Percentiles rank a stretch among this genome's conserved stretches.
Conservation (phyloP, 92 coral and sea anemone genomes). For the Plumapathes pennacea region DNA sequence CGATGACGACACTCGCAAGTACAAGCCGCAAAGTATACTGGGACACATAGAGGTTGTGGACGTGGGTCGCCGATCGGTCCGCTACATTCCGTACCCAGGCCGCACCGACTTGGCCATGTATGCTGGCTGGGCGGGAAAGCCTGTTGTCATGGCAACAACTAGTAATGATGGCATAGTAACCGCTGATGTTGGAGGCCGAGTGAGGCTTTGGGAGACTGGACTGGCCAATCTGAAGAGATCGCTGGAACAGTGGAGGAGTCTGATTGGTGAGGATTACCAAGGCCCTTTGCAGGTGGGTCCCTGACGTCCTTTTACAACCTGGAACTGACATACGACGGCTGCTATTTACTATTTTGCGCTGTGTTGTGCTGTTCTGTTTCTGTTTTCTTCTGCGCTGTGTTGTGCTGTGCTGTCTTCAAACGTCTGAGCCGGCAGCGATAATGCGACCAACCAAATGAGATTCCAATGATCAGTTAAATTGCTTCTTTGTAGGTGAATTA, state of each 20-base stretch:
- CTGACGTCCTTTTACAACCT: too few relatives aligned
- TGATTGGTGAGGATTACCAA: constrained; percentile 81
- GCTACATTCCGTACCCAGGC: constrained; percentile 80
- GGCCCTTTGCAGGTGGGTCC: constrained; percentile 74
- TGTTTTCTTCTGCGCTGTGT: background rate
- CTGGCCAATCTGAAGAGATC: constrained; percentile 73
- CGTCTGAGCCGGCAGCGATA: too few relatives aligned
- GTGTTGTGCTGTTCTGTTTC: too few relatives aligned
- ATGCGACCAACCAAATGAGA: too few relatives aligned
- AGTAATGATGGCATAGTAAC: constrained; percentile 86
- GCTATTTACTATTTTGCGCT: too few relatives aligned
- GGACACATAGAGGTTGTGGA: constrained; percentile 87
- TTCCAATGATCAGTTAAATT: too few relatives aligned
- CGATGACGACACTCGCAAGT: constrained; percentile 26
- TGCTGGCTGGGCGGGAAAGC: constrained; percentile 74
- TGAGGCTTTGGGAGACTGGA: constrained; percentile 98
- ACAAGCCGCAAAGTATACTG: constrained; percentile 32
- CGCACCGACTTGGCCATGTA: constrained; percentile 53
- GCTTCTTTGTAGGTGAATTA: constrained; percentile 57
- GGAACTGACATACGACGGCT: background rate
- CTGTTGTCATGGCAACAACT: constrained; percentile 74
- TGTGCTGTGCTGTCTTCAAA: too few relatives aligned
- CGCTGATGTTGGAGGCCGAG: constrained; percentile 81
- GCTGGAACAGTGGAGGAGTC: constrained; percentile 80
- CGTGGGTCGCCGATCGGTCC: constrained; percentile 59